These are phyloP conservation scores for Tiliacea citrago DNA, from an alignment of 2,888 invertebrate species.

Conservation along the genomic window DNA sequence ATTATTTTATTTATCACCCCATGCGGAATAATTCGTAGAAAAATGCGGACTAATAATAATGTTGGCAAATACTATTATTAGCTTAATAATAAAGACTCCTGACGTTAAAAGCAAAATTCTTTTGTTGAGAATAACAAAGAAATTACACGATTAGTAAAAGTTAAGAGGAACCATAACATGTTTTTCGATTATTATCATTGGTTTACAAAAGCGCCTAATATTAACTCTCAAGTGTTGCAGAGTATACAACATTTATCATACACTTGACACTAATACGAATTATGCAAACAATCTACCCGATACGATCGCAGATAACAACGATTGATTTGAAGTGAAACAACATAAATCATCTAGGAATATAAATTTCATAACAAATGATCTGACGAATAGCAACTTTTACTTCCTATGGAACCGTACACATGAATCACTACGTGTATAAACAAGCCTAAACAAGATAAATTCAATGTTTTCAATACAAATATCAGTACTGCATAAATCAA, in stretches of 20 bases:
- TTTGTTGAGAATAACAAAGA: conserved; percentile 43
- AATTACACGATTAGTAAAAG: conserved; percentile 21
- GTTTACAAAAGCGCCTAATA: conserved; percentile 34
- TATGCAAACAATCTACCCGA: conserved; percentile 51
- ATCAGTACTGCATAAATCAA: conserved; percentile 36
- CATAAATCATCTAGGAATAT: conserved; percentile 52
- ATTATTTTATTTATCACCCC: conserved; percentile 17
- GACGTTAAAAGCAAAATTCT: conserved; percentile 25
- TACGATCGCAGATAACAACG: conserved; percentile 53
- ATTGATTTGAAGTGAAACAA: conserved; percentile 48
- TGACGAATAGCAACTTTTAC: conserved; percentile 36
- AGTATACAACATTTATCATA: conserved; percentile 53
- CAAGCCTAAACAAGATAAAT: conserved; percentile 24
- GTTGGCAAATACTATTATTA: conserved; percentile 28
- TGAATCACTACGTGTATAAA: conserved; percentile 42
- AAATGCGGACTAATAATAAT: conserved; percentile 7
- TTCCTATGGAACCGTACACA: conserved; percentile 24
- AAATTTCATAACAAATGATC: conserved; percentile 43
- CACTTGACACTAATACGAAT: conserved; percentile 59
- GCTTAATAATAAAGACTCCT: conserved; percentile 14
- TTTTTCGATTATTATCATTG: conserved; percentile 40
- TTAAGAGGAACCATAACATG: conserved; percentile 39
- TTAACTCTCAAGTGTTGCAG: conserved; percentile 37
- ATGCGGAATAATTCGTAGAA: conserved; percentile 15
- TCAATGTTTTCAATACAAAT: conserved; percentile 43